Base-by-base conservation (phyloP, 53 echinoderm and acorn worm species). In the Echinarachnius parma region DNA sequence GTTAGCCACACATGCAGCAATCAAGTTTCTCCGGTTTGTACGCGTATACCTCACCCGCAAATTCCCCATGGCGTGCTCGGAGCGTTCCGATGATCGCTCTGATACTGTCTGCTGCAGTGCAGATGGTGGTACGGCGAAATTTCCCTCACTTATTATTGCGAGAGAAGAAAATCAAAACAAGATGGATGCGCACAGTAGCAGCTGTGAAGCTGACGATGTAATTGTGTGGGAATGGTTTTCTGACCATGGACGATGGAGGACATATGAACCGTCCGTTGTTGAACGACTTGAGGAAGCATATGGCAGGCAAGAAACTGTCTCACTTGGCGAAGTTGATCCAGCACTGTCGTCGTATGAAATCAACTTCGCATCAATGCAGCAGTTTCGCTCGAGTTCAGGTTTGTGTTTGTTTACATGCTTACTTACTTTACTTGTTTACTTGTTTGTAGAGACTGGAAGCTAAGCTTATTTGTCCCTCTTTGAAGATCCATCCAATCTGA, bases 221-320 rank as follows among this genome's bases (percentile, higher is more conserved):
- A 70, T 96, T 23, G 96, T 98, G 59, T 98, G 98, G 98, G 98
- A 98, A 92, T 98, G 98, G 98, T 88, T 89, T n/a, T 82, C 87
- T 34, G 98, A 98, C 56, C 88, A 92, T 42, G 98, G 91, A 3
- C 82, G 88, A 76, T 98, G 98, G 98, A 80, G 88, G 61, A 82
- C 98, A 28, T 98, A 98, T 45, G 78, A 88, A 21, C 82, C 96
- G 25, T 22, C 62, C 34, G 83, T 91, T 21, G 79, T 82, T 22
- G 69, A 70, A 2, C 85, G 50, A 83, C 87, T 98, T 37, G 98
- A 98, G 45, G 88, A 62, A 50, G 79, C 88, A 50, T 83, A 77
- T 75, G 80, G 85, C 60, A 70, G 74, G 52, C 61, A 59, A 9
- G 18, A 72, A 7, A 61, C 53, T 18, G 53, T 92, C 30, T 44